Conservation (phyloP, 2,797 vertebrate species). For the Percopsis omiscomaycus region DNA sequence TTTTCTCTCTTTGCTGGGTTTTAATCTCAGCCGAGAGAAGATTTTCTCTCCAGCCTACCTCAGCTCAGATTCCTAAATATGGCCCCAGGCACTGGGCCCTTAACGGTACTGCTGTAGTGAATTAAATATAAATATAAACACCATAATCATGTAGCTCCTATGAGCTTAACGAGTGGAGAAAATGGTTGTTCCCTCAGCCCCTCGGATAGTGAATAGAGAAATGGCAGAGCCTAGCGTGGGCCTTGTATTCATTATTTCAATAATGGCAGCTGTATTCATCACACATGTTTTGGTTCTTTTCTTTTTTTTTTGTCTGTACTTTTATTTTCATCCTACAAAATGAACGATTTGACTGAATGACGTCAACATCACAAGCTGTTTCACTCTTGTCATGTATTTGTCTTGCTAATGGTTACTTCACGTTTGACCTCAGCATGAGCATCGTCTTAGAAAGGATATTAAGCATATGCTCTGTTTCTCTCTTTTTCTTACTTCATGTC, state of each 20-base stretch:
- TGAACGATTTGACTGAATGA: slow-evolving; percentile 78
- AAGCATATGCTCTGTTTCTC: slow-evolving; percentile 14
- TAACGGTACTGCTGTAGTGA: slow-evolving; percentile 76
- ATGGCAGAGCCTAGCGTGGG: slow-evolving; percentile 63
- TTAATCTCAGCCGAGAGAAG: slow-evolving; percentile 61
- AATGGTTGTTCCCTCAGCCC: slow-evolving; percentile 32
- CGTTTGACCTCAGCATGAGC: slow-evolving; percentile 52
- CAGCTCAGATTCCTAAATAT: slow-evolving; percentile 76
- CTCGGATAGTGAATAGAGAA: slow-evolving; percentile 48
- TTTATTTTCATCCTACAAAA: slow-evolving; percentile 59
- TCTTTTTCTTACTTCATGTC: slow-evolving; percentile 6
- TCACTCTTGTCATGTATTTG: slow-evolving; percentile 49
- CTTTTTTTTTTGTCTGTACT: slow-evolving; percentile 48
- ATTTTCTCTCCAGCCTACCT: slow-evolving; percentile 78
- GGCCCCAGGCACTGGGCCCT: slow-evolving; percentile 60
- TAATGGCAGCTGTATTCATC: slow-evolving; percentile 80
- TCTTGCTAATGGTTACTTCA: slow-evolving; percentile 54
- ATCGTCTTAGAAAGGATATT: slow-evolving; percentile 29
- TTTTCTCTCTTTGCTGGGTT: slow-evolving; percentile 62
- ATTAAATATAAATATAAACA: slow-evolving; percentile 13
- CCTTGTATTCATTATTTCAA: slow-evolving; percentile 77
- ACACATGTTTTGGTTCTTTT: slow-evolving; percentile 38
- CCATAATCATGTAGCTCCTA: slow-evolving; percentile 59
- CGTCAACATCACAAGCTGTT: slow-evolving; percentile 62
- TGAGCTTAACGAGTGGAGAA: slow-evolving; percentile 38